Conservation (phyloP, 2,113 vertebrate species). For the Hemibagrus wyckioides region DNA sequence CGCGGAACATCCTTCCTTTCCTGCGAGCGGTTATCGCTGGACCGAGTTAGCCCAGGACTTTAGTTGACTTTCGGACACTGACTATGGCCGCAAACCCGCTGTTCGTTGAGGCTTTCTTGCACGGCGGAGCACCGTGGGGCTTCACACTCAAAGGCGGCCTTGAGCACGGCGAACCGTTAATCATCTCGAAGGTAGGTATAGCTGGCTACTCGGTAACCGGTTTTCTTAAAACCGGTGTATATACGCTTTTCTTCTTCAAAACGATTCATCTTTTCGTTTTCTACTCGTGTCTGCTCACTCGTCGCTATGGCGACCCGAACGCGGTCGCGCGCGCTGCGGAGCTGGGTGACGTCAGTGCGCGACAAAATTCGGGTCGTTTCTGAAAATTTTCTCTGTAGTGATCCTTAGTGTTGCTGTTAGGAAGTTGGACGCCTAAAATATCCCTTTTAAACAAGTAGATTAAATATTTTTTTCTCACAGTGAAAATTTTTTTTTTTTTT, state of each 20-base stretch:
- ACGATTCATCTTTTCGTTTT: not conserved
- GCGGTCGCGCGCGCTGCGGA: not conserved
- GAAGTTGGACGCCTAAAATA: not conserved
- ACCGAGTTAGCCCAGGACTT: slow-evolving; percentile 51
- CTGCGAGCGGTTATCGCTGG: slow-evolving; percentile 28
- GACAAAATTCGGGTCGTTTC: not conserved
- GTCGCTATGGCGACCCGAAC: slow-evolving; percentile 24
- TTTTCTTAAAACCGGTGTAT: not conserved
- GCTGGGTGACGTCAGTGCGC: slow-evolving; percentile 12
- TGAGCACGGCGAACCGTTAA: slow-evolving; percentile 85
- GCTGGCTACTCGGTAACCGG: not conserved
- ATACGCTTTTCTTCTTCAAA: not conserved
- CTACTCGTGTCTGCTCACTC: not conserved
- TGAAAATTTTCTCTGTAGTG: not conserved
- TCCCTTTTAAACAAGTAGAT: not conserved
- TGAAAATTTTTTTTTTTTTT: not conserved
- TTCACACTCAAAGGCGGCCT: slow-evolving; percentile 92
- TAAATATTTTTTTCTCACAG: not conserved
- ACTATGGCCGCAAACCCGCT: slow-evolving; percentile 67
- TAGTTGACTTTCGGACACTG: slow-evolving; percentile 47
- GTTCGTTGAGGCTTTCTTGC: slow-evolving; percentile 84
- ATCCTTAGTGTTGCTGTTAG: not conserved
- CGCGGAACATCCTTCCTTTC: slow-evolving; percentile 12
- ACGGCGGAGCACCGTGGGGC: slow-evolving; percentile 93
- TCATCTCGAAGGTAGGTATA: slow-evolving; percentile 91